A percentile compares a stretch with the other conserved stretches of the same genome.
Evolutionary conservation across 2,888 invertebrate species (phyloP).

Genomic region (Apamea monoglypha): DNA sequence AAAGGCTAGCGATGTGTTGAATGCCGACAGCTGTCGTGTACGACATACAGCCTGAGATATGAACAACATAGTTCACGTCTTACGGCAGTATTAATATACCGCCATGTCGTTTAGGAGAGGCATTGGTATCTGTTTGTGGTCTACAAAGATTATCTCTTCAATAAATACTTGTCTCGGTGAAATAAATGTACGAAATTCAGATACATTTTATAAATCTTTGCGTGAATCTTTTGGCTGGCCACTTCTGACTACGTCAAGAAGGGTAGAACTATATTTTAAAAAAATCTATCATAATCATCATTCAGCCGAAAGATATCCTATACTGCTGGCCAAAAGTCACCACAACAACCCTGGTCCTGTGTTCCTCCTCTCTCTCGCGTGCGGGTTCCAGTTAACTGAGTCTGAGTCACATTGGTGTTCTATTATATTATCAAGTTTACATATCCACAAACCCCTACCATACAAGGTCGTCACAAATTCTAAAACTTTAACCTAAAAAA

Average conservation of each 20-base stretch:
- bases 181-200: background rate
- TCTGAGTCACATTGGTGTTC: background rate
- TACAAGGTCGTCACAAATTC: background rate
- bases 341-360: no score
- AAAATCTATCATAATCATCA: background rate
- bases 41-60: slow-evolving; percentile 29
- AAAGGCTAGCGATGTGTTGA: slow-evolving; percentile 30
- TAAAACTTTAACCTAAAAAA: slow-evolving; percentile 35
- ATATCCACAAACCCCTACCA: background rate
- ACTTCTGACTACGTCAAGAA: background rate
- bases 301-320: background rate
- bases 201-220: background rate
- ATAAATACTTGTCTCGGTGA: background rate
- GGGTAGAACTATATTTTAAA: background rate
- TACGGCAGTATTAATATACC: slow-evolving; percentile 5
- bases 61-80: slow-evolving; percentile 22
- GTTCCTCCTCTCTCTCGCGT: background rate
- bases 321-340: background rate
- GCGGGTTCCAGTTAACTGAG: background rate
- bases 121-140: background rate
- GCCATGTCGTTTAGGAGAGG: background rate
- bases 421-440: background rate
- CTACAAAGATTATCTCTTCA: background rate
- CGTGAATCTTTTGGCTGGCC: background rate
- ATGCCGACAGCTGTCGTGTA: slow-evolving; percentile 41